Conservation (phyloP, 1,140 invertebrate genomes). For the Sarcophaga peregrina region DNA sequence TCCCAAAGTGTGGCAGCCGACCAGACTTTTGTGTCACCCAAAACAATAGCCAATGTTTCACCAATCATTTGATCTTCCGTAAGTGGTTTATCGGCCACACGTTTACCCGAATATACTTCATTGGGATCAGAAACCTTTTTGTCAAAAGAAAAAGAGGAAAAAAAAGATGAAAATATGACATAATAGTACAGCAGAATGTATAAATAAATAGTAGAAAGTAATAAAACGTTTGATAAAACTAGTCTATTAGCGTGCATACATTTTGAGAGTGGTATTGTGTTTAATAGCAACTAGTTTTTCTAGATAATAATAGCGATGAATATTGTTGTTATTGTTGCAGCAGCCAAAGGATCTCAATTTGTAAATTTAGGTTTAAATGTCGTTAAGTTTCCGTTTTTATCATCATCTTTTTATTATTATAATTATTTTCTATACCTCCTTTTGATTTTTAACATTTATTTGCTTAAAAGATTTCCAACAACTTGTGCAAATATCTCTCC, state of each 20-base stretch:
- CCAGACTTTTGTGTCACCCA: slow-evolving; percentile 92
- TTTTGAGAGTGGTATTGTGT: neutral
- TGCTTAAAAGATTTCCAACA: slow-evolving; percentile 46
- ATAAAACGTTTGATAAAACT: neutral
- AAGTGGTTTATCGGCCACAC: slow-evolving; percentile 86
- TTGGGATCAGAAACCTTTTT: slow-evolving; percentile 86
- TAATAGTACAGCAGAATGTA: neutral
- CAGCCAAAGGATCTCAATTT: slow-evolving; percentile 35
- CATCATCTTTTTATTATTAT: slow-evolving; percentile 37
- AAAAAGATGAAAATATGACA: neutral
- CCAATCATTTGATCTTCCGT: slow-evolving; percentile 95
- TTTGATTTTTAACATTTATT: slow-evolving; percentile 27
- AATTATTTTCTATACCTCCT: slow-evolving; percentile 19
- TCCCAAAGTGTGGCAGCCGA: slow-evolving; percentile 95
- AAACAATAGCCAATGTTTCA: slow-evolving; percentile 88
- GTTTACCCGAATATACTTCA: slow-evolving; percentile 92
- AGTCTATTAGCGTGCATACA: neutral
- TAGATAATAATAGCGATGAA: neutral
- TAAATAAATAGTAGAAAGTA: neutral
- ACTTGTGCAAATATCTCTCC: slow-evolving; percentile 57
- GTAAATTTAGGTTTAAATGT: slow-evolving; percentile 44
- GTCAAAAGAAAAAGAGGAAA: neutral
- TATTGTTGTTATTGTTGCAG: slow-evolving; percentile 20
- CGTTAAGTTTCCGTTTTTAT: slow-evolving; percentile 42
- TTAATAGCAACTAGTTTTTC: slow-evolving; percentile 36